phyloP scores from a whole-genome alignment of 1,140 invertebrate genomes.

The Batillaria attramentaria region DNA sequence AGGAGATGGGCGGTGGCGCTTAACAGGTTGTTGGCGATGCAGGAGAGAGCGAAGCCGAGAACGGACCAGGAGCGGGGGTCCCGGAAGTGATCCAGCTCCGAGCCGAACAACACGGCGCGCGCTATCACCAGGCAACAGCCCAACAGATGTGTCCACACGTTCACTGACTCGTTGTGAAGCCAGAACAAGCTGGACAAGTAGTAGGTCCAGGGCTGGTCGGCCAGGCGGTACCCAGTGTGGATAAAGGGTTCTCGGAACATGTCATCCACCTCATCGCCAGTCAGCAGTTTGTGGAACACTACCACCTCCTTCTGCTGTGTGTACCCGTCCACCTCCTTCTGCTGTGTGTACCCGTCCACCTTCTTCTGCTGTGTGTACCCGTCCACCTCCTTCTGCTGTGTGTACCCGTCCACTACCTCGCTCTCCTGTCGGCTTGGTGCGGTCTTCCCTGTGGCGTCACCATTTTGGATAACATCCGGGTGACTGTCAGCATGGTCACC shows the following conservation, averaged over 20 bases:
- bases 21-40: slow-evolving; percentile 9
- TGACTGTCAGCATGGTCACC: too few species aligned
- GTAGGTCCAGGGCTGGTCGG: slow-evolving; percentile 61
- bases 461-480: too few species aligned
- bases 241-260: slow-evolving; percentile 65
- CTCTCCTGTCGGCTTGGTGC: too few species aligned
- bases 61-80: background rate
- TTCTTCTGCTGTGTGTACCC: too few species aligned
- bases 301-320: too few species aligned
- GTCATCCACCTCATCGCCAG: slow-evolving; percentile 47
- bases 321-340: too few species aligned
- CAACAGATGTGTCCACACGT: slow-evolving; percentile 68
- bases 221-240: slow-evolving; percentile 60
- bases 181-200: slow-evolving; percentile 65
- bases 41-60: background rate
- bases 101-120: background rate
- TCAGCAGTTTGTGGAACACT: too few species aligned
- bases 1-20: slow-evolving; percentile 58
- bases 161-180: slow-evolving; percentile 69
- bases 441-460: too few species aligned
- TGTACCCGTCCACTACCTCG: too few species aligned
- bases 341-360: too few species aligned
- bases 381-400: too few species aligned
- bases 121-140: slow-evolving; percentile 52
- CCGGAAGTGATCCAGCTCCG: background rate